Percentiles rank a stretch among this genome's conserved stretches.
Conservation (phyloP, 2,888 invertebrate genomes). For the Melitaea athalia region DNA sequence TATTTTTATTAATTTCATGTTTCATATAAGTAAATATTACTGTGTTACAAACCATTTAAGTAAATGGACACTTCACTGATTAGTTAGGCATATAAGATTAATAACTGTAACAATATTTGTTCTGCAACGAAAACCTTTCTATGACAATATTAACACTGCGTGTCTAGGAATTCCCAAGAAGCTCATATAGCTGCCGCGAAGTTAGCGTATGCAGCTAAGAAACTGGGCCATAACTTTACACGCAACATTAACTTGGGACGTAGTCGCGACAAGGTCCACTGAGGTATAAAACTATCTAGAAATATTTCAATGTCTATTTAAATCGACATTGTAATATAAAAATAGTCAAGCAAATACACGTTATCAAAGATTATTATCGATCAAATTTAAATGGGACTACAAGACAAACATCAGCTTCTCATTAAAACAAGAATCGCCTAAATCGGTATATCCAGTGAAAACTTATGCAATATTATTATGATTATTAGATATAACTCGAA, state of each 20-base stretch:
- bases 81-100: not conserved
- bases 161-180: slow-evolving; percentile 65
- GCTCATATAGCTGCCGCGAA: slow-evolving; percentile 58
- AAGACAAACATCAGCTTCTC: too few species aligned
- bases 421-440: too few species aligned
- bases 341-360: too few species aligned
- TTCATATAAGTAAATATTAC: not conserved
- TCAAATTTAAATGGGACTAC: too few species aligned
- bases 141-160: slow-evolving; percentile 59
- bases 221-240: slow-evolving; percentile 74
- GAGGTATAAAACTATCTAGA: slow-evolving; percentile 34
- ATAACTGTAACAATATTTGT: not conserved
- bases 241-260: slow-evolving; percentile 76
- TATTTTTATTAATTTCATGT: not conserved
- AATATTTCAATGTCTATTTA: not conserved
- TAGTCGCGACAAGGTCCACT: slow-evolving; percentile 61
- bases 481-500: too few species aligned
- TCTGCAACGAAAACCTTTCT: slow-evolving; percentile 22
- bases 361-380: too few species aligned
- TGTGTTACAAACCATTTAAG: not conserved
- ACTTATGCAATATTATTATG: too few species aligned
- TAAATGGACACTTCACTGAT: too few species aligned
- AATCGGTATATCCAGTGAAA: too few species aligned
- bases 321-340: not conserved
- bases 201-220: slow-evolving; percentile 68